Percentiles rank a stretch among this genome's conserved stretches.
phyloP scores from a whole-genome alignment of 1,140 invertebrate genomes.

The Sminthurinus signatus region DNA sequence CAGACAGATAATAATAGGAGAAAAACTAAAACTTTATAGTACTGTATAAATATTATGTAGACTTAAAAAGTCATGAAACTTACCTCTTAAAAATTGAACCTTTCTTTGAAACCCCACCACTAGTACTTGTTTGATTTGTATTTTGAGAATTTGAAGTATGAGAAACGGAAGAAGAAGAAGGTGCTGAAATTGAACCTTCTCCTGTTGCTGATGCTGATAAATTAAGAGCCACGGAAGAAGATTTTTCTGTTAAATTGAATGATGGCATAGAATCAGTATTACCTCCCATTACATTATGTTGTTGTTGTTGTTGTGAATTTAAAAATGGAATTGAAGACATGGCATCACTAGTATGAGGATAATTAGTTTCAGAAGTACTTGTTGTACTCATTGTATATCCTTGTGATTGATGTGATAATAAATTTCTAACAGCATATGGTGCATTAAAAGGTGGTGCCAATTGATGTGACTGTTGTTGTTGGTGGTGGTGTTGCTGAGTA shows the following conservation, averaged over 20 bases:
- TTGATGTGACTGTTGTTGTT: background rate
- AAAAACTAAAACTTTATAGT: too few relatives aligned
- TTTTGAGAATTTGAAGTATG: background rate
- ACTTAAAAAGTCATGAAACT: too few relatives aligned
- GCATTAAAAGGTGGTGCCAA: constrained; percentile 33
- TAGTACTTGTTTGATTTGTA: background rate
- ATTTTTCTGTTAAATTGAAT: too few relatives aligned
- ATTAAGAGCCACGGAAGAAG: constrained; percentile 3
- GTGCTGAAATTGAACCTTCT: background rate
- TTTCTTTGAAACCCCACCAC: constrained; percentile 60
- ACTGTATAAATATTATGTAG: too few relatives aligned
- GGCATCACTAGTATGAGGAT: background rate
- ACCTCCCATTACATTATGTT: background rate
- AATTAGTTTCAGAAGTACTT: background rate
- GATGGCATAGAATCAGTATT: too few relatives aligned
- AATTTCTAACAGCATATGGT: constrained; percentile 37
- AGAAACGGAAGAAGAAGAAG: background rate
- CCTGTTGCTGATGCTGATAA: background rate
- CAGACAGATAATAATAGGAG: too few relatives aligned
- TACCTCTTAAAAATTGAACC: constrained; percentile 85
- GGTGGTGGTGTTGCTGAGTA: background rate
- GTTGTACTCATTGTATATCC: background rate
- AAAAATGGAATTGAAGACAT: background rate
- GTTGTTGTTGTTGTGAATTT: background rate
- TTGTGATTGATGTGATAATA: constrained; percentile 18